Percentiles rank a stretch among this genome's conserved stretches.
These are phyloP conservation scores for Gortyna flavago DNA, from an alignment of 2,888 invertebrate genomes.

Conservation along the genomic window DNA sequence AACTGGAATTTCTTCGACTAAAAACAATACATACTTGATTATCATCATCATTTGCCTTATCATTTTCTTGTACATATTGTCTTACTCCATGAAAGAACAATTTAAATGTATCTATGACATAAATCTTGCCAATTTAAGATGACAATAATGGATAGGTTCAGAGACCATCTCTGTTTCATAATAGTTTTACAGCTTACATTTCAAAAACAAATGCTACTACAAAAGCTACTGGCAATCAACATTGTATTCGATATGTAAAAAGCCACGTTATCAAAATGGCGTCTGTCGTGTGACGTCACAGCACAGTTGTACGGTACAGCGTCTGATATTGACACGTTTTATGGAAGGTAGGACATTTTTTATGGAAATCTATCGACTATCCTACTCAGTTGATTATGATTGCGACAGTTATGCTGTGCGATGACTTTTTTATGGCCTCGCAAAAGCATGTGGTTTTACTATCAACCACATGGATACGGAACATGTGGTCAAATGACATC, in stretches of 20 bases:
- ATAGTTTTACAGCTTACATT: background rate
- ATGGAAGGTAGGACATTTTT: slow-evolving; percentile 48
- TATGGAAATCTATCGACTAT: slow-evolving; percentile 44
- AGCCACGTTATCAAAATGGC: slow-evolving; percentile 38
- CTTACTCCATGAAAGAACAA: background rate
- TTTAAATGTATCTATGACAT: background rate
- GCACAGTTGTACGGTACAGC: slow-evolving; percentile 28
- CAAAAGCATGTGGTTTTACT: slow-evolving; percentile 35
- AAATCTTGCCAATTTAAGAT: background rate
- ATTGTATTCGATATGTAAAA: slow-evolving; percentile 18
- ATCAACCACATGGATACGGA: too few species aligned
- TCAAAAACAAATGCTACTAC: too few species aligned
- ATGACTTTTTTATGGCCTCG: slow-evolving; percentile 26
- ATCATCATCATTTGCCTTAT: background rate
- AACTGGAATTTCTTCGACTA: background rate
- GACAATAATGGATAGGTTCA: background rate
- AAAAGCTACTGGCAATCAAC: background rate
- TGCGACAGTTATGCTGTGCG: slow-evolving; percentile 19
- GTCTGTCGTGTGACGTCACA: slow-evolving; percentile 41
- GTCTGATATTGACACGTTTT: slow-evolving; percentile 46
- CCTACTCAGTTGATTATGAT: slow-evolving; percentile 38
- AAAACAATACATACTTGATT: background rate
- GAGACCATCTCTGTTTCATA: background rate
- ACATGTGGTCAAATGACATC: too few species aligned
- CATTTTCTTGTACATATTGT: background rate